A percentile compares a stretch with the other conserved stretches of the same genome.
phyloP scores from a whole-genome alignment of 1,140 invertebrate species.

The Drosophila nasuta region DNA sequence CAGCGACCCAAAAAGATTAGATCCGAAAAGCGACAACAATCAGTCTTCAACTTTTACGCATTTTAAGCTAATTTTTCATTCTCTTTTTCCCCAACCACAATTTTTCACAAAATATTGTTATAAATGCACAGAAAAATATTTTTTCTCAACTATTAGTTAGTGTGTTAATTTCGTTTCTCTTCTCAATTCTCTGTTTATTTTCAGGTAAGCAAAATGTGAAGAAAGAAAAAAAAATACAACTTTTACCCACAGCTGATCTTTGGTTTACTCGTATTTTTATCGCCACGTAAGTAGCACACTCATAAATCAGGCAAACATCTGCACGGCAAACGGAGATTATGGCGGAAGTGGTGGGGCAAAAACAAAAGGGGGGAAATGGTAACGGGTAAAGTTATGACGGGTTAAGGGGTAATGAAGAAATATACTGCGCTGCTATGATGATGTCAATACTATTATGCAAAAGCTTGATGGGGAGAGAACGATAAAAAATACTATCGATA shows the following conservation, averaged over 20 bases:
- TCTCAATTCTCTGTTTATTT: slow-evolving; percentile 38
- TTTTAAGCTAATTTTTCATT: slow-evolving; percentile 14
- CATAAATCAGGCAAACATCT: slow-evolving; percentile 72
- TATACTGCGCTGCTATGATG: slow-evolving; percentile 45
- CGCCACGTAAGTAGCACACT: slow-evolving; percentile 71
- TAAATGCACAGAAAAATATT: slow-evolving; percentile 26
- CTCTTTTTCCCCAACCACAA: slow-evolving; percentile 18
- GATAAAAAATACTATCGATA: slow-evolving; percentile 25
- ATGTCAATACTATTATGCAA: slow-evolving; percentile 75
- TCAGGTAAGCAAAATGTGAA: slow-evolving; percentile 64
- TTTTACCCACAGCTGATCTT: slow-evolving; percentile 69
- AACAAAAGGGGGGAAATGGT: background rate
- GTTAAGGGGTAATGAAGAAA: slow-evolving; percentile 16
- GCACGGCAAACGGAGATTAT: slow-evolving; percentile 28
- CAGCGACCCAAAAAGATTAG: slow-evolving; percentile 45
- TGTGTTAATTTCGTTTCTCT: slow-evolving; percentile 17
- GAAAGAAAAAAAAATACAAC: slow-evolving; percentile 37
- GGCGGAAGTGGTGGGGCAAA: slow-evolving; percentile 10
- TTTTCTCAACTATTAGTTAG: slow-evolving; percentile 29
- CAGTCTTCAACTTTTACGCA: background rate
- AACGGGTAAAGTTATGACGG: background rate
- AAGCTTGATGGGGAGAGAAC: slow-evolving; percentile 34
- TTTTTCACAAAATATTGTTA: slow-evolving; percentile 50
- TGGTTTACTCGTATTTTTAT: slow-evolving; percentile 52
- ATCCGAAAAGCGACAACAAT: slow-evolving; percentile 20